These are phyloP conservation scores for Puffinus mauretanicus DNA, from an alignment of 2,113 vertebrate genomes.

Conservation along the genomic window DNA sequence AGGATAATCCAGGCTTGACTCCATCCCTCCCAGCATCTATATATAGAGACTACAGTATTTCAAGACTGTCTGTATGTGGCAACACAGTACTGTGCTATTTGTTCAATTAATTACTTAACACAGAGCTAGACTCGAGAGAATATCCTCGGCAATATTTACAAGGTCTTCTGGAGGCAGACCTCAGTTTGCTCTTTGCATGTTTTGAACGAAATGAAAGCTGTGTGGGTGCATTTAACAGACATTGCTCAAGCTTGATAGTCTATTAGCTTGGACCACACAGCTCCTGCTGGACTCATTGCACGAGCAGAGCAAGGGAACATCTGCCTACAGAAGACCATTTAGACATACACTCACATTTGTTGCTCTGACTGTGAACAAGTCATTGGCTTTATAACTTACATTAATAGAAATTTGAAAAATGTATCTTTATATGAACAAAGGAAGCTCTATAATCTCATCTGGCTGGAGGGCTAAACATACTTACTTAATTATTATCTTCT, in stretches of 20 bases:
- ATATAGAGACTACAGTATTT: not conserved
- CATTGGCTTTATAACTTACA: not conserved
- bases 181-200: not conserved
- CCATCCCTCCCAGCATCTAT: not conserved
- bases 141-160: not conserved
- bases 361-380: not conserved
- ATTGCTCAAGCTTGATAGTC: too few species aligned
- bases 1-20: not conserved
- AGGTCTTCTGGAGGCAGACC: not conserved
- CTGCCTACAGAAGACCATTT: not conserved
- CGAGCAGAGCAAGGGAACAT: not conserved
- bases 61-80: not conserved
- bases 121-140: not conserved
- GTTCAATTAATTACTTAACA: not conserved
- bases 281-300: not conserved
- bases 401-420: not conserved
- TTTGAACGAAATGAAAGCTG: not conserved
- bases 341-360: not conserved
- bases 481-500: not conserved
- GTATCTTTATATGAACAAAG: not conserved
- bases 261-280: not conserved
- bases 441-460: not conserved
- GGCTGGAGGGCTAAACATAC: not conserved
- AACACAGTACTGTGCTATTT: not conserved
- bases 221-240: not conserved